Evolutionary conservation across 2,797 vertebrate species (phyloP).

Genomic region (Argya squamiceps): DNA sequence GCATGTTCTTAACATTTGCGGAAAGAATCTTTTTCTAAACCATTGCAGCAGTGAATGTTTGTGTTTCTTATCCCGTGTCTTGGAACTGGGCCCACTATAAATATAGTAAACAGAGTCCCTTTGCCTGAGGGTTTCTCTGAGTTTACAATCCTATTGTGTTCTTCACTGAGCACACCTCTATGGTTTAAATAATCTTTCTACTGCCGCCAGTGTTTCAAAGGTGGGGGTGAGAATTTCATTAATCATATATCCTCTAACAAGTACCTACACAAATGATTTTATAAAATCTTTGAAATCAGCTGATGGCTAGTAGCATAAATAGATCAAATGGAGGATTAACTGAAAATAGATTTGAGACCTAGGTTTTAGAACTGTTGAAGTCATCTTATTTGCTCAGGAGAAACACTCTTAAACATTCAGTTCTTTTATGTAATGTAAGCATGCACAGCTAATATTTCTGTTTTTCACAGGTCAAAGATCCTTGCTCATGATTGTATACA

Average conservation of each 20-base stretch:
- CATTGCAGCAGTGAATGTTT: neutral
- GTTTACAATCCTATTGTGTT: neutral
- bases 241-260: neutral
- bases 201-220: neutral
- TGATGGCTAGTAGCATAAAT: neutral
- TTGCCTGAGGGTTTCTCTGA: neutral
- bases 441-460: neutral
- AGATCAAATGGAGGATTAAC: neutral
- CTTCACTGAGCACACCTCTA: neutral
- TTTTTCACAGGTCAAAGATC: neutral
- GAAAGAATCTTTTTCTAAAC: neutral
- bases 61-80: neutral
- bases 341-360: neutral
- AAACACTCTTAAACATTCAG: neutral
- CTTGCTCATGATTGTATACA: neutral
- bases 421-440: neutral
- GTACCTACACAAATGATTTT: neutral
- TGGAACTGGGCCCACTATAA: neutral
- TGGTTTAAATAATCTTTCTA: neutral
- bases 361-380: neutral
- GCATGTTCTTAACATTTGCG: neutral
- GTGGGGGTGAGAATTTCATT: neutral
- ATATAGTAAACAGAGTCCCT: neutral
- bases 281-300: neutral
- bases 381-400: neutral